Evolutionary conservation across 2,113 vertebrate species (phyloP), one percentile per base, ranked within the genome.

Genomic region (Neofelis nebulosa): DNA sequence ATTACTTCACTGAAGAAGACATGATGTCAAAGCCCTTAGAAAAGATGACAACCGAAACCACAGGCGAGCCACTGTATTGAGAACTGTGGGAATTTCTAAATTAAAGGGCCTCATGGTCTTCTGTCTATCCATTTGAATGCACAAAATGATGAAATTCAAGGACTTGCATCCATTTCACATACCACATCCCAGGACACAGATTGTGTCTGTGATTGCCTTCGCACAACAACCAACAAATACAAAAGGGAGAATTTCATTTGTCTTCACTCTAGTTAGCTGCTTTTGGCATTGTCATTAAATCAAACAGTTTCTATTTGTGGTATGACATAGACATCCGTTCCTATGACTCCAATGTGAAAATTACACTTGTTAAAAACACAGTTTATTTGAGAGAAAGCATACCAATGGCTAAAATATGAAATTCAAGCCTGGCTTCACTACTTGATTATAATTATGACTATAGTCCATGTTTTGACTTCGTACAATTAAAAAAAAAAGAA

Each of bases 401-500:
- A 89, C 4, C 63, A 91, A 65, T 92, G 48, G 65, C 88, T 76
- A 94, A 97, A 94, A 95, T 27, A 68, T 33, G 27, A 91, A 81
- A 96, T 78, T 96, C 85, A 89, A 96, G 73, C 38, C 84, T 68
- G 16, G 61, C 29, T 89, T 97, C 73, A 79, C n/a, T 96, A 50
- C 76, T 89, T 91, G 85, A 73, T 92, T 97, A 81, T 78, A 94
- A 98, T 80, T 97, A 93, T 74, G 48, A 85, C 45, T 38, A 61
- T 18, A n/a, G 50, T 78, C 89, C 66, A 19, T n/a, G 86, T 91
- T 94, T 96, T 82, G 79, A 76, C 61, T 73, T 71, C 89, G 38
- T 61, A 63, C 48, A 94, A 61, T 92, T 95, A 87, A 93, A 36
- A 69, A 96, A 96, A 96, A 96, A 89, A 94, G 55, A 63, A 96